Percentiles rank a stretch among this genome's conserved stretches.
phyloP scores from a whole-genome alignment of 2,113 vertebrate genomes.

The Pluvianellus socialis region DNA sequence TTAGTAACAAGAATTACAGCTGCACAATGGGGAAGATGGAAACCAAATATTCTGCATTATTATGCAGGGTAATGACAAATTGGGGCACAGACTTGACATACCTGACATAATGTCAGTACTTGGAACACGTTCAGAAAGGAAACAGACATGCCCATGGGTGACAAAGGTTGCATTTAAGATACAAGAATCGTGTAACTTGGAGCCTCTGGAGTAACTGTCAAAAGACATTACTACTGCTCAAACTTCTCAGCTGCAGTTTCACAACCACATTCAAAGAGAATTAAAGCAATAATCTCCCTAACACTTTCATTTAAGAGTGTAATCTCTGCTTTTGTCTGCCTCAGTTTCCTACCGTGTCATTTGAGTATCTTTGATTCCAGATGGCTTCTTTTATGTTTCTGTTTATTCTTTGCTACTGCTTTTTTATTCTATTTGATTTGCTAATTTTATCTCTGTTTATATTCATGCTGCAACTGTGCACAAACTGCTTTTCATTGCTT shows the following conservation, averaged over 20 bases:
- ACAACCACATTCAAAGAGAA: slow-evolving; percentile 54
- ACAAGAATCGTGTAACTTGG: slow-evolving; percentile 29
- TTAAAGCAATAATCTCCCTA: slow-evolving; percentile 32
- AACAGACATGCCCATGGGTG: not conserved
- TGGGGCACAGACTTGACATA: not conserved
- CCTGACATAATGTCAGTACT: not conserved
- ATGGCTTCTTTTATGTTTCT: slow-evolving; percentile 56
- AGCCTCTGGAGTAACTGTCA: slow-evolving; percentile 45
- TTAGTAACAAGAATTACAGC: not conserved
- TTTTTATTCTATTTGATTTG: slow-evolving; percentile 65
- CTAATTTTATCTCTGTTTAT: slow-evolving; percentile 46
- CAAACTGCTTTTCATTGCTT: slow-evolving; percentile 36
- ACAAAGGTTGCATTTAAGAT: slow-evolving; percentile 49
- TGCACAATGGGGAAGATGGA: not conserved
- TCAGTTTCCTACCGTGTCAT: slow-evolving; percentile 59
- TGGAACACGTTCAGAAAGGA: not conserved
- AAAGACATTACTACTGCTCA: slow-evolving; percentile 32
- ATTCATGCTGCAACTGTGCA: slow-evolving; percentile 29
- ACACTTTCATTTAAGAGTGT: slow-evolving; percentile 12
- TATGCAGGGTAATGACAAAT: not conserved
- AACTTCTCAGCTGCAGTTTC: slow-evolving; percentile 19
- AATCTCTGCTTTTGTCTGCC: slow-evolving; percentile 56
- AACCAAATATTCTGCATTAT: not conserved
- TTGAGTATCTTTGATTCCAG: slow-evolving; percentile 51
- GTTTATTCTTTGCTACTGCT: slow-evolving; percentile 30